Percentiles rank a stretch among this genome's conserved stretches.
These are phyloP conservation scores for Campylorhamphus procurvoides DNA, from an alignment of 2,113 vertebrate species.

Conservation along the genomic window DNA sequence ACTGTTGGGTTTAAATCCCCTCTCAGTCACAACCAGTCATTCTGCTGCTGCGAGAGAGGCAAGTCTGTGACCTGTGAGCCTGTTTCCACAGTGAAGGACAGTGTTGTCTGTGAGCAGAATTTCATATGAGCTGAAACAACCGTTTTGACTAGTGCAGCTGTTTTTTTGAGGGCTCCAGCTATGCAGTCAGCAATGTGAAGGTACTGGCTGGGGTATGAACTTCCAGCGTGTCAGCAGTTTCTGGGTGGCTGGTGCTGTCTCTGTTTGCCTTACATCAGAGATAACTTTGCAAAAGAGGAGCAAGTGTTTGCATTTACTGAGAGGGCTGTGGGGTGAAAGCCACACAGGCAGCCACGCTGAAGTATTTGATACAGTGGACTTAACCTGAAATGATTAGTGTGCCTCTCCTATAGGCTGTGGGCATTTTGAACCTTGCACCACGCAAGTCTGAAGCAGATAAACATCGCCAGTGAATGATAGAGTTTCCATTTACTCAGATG, in stretches of 20 bases:
- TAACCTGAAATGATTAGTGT: neutral
- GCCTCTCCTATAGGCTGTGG: neutral
- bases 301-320: neutral
- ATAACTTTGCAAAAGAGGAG: neutral
- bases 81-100: neutral
- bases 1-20: neutral
- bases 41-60: neutral
- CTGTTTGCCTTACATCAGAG: neutral
- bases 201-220: neutral
- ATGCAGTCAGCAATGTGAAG: neutral
- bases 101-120: neutral
- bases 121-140: neutral
- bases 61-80: neutral
- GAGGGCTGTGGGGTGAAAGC: neutral
- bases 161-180: constrained; percentile 19
- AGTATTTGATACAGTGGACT: neutral
- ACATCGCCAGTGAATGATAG: neutral
- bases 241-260: neutral
- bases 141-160: neutral
- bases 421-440: neutral
- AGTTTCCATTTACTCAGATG: neutral
- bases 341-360: rapidly evolving
- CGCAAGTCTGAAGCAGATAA: neutral
- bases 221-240: neutral
- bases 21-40: neutral